Percentiles rank a stretch among this genome's conserved stretches.
Evolutionary conservation across 2,888 invertebrate species (phyloP).

Genomic region (Gari tellinella): DNA sequence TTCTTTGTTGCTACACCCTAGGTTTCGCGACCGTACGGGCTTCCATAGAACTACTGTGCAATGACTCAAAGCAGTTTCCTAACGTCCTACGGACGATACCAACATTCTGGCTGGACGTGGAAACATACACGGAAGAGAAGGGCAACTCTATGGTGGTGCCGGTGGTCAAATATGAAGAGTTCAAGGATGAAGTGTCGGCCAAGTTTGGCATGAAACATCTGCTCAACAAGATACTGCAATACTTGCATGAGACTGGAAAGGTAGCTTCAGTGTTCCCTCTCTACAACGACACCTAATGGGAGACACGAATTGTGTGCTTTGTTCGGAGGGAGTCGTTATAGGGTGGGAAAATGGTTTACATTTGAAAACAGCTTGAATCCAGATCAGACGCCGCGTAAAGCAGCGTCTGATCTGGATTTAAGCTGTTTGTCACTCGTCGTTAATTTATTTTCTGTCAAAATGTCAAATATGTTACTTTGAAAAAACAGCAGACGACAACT

Average conservation of each 20-base stretch:
- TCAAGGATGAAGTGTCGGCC: conserved; percentile 73
- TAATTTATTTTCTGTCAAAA: too few relatives aligned
- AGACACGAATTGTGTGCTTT: too few relatives aligned
- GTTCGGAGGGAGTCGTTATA: too few relatives aligned
- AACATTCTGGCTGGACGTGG: conserved; percentile 82
- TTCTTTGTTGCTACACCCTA: conserved; percentile 18
- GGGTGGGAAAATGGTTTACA: too few relatives aligned
- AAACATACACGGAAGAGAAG: conserved; percentile 78
- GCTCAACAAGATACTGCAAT: conserved; percentile 77
- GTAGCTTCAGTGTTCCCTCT: too few relatives aligned
- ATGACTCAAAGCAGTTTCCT: conserved; percentile 74
- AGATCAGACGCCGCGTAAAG: too few relatives aligned
- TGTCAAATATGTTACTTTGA: too few relatives aligned
- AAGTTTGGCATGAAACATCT: conserved; percentile 82
- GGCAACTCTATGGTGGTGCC: conserved; percentile 79
- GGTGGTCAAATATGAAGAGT: conserved; percentile 76
- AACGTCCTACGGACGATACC: conserved; percentile 80
- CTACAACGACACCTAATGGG: too few relatives aligned
- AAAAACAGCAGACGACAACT: too few relatives aligned
- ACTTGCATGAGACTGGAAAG: conserved; percentile 82
- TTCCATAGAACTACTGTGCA: conserved; percentile 75
- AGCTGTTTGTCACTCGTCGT: too few relatives aligned
- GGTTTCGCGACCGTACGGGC: conserved; percentile 76
- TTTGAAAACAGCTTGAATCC: too few relatives aligned
- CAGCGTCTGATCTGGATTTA: too few relatives aligned